Percentiles rank a stretch among this genome's conserved stretches.
Evolutionary conservation across 2,113 vertebrate species (phyloP).

Genomic region (Chamaetylas fuelleborni): DNA sequence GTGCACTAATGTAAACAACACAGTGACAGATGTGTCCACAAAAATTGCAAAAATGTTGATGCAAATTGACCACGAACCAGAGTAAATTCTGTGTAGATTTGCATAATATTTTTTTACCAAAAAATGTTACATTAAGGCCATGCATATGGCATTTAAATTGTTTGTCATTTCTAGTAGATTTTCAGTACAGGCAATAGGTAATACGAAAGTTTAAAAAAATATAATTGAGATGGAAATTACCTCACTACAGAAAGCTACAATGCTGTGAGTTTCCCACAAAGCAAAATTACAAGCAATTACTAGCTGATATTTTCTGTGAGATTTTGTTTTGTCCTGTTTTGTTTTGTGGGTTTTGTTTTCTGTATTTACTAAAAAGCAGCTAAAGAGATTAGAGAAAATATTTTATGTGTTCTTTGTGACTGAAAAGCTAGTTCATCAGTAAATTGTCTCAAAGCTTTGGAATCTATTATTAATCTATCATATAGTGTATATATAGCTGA

Average conservation of each 20-base stretch:
- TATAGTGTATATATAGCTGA: constrained; percentile 51
- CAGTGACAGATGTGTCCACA: constrained; percentile 10
- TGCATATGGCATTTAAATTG: neutral
- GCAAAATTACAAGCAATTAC: neutral
- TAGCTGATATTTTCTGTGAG: neutral
- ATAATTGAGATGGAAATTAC: neutral
- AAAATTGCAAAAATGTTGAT: constrained; percentile 42
- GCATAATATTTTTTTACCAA: neutral
- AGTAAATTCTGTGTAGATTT: neutral
- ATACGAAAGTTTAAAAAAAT: neutral
- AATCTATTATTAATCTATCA: constrained; percentile 65
- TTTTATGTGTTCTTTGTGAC: constrained; percentile 13
- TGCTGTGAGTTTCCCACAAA: constrained; percentile 8
- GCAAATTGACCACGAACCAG: neutral
- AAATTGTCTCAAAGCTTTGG: constrained; percentile 56
- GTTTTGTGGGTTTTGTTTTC: neutral
- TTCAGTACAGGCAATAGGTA: neutral
- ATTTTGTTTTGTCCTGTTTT: neutral
- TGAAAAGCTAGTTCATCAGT: constrained; percentile 22
- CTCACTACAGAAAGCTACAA: neutral
- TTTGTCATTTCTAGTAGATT: neutral
- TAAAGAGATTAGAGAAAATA: constrained; percentile 13
- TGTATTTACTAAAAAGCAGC: neutral
- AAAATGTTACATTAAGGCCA: neutral
- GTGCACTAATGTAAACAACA: constrained; percentile 41